Conservation (phyloP, 2,888 invertebrate species). For the Cremastobaeus sp. region DNA sequence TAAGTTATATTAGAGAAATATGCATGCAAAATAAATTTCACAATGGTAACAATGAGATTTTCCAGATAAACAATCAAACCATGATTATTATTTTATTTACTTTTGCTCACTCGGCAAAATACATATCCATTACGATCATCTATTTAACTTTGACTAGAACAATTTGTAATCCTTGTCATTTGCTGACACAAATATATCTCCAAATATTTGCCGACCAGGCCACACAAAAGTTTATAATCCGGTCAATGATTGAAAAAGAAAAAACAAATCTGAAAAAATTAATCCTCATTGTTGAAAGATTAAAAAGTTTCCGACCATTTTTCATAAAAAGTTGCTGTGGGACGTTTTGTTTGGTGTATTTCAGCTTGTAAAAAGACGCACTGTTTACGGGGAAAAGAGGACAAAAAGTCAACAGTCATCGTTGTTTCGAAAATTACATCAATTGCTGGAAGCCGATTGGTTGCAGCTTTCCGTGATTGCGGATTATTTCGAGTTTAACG, state of each 20-base stretch:
- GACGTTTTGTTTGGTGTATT: conserved; percentile 30
- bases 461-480: conserved; percentile 35
- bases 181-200: neutral
- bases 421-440: conserved; percentile 28
- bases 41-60: too few relatives aligned
- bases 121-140: too few relatives aligned
- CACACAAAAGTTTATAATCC: neutral
- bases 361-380: conserved; percentile 21
- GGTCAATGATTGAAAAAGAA: neutral
- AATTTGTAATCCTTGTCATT: neutral
- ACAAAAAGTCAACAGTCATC: conserved; percentile 20
- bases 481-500: conserved; percentile 17
- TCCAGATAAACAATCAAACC: too few relatives aligned
- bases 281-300: too few relatives aligned
- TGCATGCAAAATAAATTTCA: too few relatives aligned
- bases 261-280: too few relatives aligned
- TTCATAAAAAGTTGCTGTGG: conserved; percentile 16
- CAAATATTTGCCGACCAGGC: neutral
- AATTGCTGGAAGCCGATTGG: conserved; percentile 7
- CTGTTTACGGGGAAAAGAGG: conserved; percentile 18
- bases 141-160: neutral
- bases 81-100: too few relatives aligned
- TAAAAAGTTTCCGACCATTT: conserved; percentile 17
- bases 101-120: too few relatives aligned
- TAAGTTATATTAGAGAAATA: too few relatives aligned